Conservation (phyloP, 92 coral and sea anemone genomes). For the Palythoa grandis region DNA sequence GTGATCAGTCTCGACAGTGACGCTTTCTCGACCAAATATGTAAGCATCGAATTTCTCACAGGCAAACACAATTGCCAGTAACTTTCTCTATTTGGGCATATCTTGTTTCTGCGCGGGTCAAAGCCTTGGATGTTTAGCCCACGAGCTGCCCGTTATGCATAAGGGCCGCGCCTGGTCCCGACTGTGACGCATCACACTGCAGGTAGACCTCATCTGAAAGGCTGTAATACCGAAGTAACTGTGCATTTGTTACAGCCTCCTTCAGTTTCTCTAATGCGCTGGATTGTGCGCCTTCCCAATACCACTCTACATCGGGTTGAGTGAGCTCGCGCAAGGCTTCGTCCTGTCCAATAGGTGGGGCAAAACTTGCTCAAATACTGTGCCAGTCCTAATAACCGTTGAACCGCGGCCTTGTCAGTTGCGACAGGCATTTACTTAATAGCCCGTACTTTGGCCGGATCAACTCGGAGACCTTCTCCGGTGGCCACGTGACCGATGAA, state of each 20-base stretch:
- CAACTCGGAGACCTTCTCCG: background rate
- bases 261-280: background rate
- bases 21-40: constrained; percentile 11
- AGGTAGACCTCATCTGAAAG: too few relatives aligned
- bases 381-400: background rate
- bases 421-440: background rate
- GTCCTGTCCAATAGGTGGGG: background rate
- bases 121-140: background rate
- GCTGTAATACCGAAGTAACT: too few relatives aligned
- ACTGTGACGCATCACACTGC: too few relatives aligned
- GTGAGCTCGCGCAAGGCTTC: background rate
- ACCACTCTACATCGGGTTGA: background rate
- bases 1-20: too few relatives aligned
- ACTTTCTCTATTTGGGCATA: constrained; percentile 1
- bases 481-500: background rate
- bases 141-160: background rate
- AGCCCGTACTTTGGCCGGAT: background rate
- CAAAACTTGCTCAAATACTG: background rate
- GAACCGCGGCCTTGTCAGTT: background rate
- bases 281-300: background rate
- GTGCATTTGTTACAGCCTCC: background rate
- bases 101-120: background rate
- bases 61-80: background rate
- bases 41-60: constrained; percentile 16
- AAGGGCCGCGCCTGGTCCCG: background rate